Evolutionary conservation across 2,113 vertebrate species (phyloP).

Genomic region (Callochromis pleurospilus): DNA sequence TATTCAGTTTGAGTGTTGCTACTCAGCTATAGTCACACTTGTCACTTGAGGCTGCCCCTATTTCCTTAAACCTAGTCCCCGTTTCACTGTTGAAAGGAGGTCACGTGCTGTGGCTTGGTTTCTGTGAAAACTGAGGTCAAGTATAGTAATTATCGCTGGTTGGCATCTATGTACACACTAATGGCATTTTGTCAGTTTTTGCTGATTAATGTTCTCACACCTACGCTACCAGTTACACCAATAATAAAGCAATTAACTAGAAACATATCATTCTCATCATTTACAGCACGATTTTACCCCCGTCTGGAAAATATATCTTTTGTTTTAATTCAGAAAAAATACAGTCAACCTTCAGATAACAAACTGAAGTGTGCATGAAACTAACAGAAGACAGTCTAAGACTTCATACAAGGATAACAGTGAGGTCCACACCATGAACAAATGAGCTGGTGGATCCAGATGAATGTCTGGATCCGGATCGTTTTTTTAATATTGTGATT

Average conservation of each 20-base stretch:
- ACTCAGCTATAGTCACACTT: background rate
- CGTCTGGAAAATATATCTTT: background rate
- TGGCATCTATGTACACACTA: background rate
- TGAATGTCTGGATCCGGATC: background rate
- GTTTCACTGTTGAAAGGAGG: background rate
- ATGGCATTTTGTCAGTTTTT: background rate
- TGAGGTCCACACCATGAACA: background rate
- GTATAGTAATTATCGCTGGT: background rate
- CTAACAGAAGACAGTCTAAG: background rate
- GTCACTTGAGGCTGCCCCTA: background rate
- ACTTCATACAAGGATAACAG: background rate
- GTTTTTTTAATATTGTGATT: background rate
- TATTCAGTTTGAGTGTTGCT: background rate
- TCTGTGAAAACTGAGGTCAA: background rate
- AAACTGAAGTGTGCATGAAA: background rate
- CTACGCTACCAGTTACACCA: background rate
- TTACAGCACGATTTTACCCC: background rate
- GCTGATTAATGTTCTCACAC: background rate
- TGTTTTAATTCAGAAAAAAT: background rate
- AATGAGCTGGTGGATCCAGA: background rate
- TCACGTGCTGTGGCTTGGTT: conserved; percentile 1
- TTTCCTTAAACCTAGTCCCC: background rate
- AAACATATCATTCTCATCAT: background rate
- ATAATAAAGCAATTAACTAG: background rate
- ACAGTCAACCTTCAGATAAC: background rate